Base-by-base conservation (phyloP, 1,140 invertebrate genomes). In the Drosophila watanabei region DNA sequence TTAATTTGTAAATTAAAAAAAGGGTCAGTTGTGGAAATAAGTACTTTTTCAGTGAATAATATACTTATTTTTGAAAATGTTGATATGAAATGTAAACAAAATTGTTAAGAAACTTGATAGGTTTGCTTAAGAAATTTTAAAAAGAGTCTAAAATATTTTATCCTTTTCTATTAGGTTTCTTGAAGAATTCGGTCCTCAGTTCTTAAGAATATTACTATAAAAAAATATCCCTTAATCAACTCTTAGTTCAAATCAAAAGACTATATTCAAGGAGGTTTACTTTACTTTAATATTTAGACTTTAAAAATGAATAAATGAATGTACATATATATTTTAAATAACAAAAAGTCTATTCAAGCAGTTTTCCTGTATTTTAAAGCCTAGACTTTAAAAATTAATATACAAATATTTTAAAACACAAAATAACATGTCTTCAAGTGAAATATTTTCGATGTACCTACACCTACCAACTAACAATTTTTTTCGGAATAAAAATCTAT, bases 381-480 rank as follows among this genome's bases (percentile, higher is more conserved):
- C 3, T 24, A 24, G 3, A 24, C 24, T 24, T 24, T 2, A 24
- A 24, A 24, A 24, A 24, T 45, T 2, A 28, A 49, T 28, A 28
- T 9, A 28, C 9, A 16, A 14, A 46, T 13, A 4, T 33, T 18
- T 45, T 5, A 20, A 45, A 20, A 2, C 18, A 45, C 0, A 45
- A 20, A 16, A 30, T 10, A 7, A 11, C 13, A 41, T 14, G 18
- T 10, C 3, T 39, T 7, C 20, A 58, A 32, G 35, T 58, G 9
- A 63, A 41, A 14, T 60, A 60, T 65, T 43, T 43, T 64, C n/a
- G 18, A 64, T 64, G 62, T 41, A 41, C 61, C 33, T 32, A 30
- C 49, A 20, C 41, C 35, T 57, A 2, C 1, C 18, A 46, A 24
- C 11, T 46, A 20, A 20, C 1, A 32, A 14, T 28, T 16, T 8